Base-by-base conservation (phyloP, 2,797 vertebrate genomes). In the Aplochiton taeniatus region DNA sequence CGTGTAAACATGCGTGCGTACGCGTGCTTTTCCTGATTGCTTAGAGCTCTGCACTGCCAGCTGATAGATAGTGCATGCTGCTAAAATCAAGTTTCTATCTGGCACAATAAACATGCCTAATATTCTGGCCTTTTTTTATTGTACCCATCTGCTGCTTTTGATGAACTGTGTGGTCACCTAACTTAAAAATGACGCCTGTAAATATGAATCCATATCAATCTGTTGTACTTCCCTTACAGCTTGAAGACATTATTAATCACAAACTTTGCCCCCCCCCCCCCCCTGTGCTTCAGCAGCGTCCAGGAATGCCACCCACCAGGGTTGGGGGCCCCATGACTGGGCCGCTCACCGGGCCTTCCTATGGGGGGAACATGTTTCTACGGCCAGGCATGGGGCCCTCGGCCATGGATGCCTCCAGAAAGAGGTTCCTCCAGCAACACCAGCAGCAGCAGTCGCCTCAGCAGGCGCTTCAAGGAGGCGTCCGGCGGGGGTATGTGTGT, bases 331-430 rank as follows among this genome's bases (percentile, higher is more conserved):
- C 87, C 4, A 92, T 98, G 91, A 95, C 94, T 52, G 94, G 95
- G 58, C 93, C 95, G 9, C 87, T 95, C 0, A 89, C 96, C 0
- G 94, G 95, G 0, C 92, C 95, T 1, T 95, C 94, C 0, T 98
- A 94, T 0, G 90, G 94, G 67, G 84, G 95, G 52, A 89, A 85
- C 10, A 90, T 97, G 85, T 75, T 93, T 0, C 87, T 97, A 91
- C 89, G 96, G 46, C 90, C 94, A 0, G 94, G 93, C 61, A 95
- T 99, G 92, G 94, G 95, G 14, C 95, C 93, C 63, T 80, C 93
- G 0, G 82, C 93, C 77, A 93, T 98, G 95, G 97, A 98, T 20
- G 85, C 94, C 17, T 94, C 95, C 13, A 91, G 97, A 79, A 99
- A 98, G 78, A 92, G 97, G 18, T 92, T 97, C 76, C 93, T 98